Conservation (phyloP, 1,140 invertebrate genomes). For the Ectropis grisescens region DNA sequence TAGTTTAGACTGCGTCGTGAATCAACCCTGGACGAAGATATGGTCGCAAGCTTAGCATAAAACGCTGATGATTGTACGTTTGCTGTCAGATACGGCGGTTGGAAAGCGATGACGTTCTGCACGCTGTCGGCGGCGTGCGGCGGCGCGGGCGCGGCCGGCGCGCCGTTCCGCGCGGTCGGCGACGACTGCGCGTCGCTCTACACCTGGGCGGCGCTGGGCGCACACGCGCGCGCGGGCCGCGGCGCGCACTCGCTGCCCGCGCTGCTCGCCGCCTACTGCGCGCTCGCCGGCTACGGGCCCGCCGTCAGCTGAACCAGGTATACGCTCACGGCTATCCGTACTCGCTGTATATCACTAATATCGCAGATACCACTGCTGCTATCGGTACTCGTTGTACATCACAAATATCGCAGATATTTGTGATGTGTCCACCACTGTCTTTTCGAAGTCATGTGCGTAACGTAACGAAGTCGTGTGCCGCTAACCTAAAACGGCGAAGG, state of each 20-base stretch:
- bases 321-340: too few relatives aligned
- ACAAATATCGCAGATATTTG: too few relatives aligned
- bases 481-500: too few relatives aligned
- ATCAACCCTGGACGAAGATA: too few relatives aligned
- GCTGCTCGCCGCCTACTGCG: constrained; percentile 38
- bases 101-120: constrained; percentile 49
- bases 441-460: too few relatives aligned
- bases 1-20: too few relatives aligned
- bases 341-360: neutral
- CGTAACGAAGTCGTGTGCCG: too few relatives aligned
- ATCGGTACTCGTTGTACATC: neutral
- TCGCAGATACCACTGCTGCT: neutral
- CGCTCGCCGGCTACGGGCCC: constrained; percentile 32
- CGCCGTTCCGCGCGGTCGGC: constrained; percentile 11
- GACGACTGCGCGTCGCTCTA: constrained; percentile 31
- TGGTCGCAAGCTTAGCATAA: too few relatives aligned
- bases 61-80: too few relatives aligned
- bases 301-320: constrained; percentile 25
- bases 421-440: too few relatives aligned
- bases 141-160: constrained; percentile 28
- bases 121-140: constrained; percentile 47
- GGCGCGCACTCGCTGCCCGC: constrained; percentile 24
- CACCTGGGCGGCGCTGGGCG: constrained; percentile 38
- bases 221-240: constrained; percentile 27
- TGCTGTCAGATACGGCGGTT: constrained; percentile 51